Conservation (phyloP, 1,140 invertebrate genomes). For the Trichonephila clavata region DNA sequence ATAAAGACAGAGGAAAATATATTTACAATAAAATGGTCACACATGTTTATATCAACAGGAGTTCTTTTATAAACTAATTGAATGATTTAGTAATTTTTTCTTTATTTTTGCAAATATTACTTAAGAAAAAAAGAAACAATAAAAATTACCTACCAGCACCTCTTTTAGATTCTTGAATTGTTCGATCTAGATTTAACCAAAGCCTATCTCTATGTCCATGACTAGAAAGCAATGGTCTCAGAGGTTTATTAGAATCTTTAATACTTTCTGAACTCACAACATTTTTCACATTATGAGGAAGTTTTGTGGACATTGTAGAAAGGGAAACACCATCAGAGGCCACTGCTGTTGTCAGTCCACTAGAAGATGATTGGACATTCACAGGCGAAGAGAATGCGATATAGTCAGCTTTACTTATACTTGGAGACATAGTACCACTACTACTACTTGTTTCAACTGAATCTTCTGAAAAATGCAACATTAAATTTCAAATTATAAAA, state of each 20-base stretch:
- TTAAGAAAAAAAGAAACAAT: not conserved
- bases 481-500: no score
- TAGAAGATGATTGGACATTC: constrained; percentile 43
- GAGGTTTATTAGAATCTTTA: constrained; percentile 50
- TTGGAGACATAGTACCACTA: constrained; percentile 77
- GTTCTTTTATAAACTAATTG: no score
- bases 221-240: constrained; percentile 24
- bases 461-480: constrained; percentile 62
- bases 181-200: constrained; percentile 68
- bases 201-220: constrained; percentile 68
- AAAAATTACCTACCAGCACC: constrained; percentile 25
- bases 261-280: constrained; percentile 2
- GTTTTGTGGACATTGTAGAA: not conserved
- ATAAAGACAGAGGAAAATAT: not conserved
- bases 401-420: constrained; percentile 69
- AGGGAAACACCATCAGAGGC: not conserved
- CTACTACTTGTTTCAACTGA: constrained; percentile 77
- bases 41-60: no score
- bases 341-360: not conserved
- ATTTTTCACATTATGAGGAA: constrained; percentile 2
- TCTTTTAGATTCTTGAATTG: constrained; percentile 62
- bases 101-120: not conserved
- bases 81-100: not conserved
- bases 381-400: constrained; percentile 69
- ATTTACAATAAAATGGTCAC: no score